A percentile compares a stretch with the other conserved stretches of the same genome.
Evolutionary conservation across 2,888 invertebrate species (phyloP).

Genomic region (Iselma pallidipennis): DNA sequence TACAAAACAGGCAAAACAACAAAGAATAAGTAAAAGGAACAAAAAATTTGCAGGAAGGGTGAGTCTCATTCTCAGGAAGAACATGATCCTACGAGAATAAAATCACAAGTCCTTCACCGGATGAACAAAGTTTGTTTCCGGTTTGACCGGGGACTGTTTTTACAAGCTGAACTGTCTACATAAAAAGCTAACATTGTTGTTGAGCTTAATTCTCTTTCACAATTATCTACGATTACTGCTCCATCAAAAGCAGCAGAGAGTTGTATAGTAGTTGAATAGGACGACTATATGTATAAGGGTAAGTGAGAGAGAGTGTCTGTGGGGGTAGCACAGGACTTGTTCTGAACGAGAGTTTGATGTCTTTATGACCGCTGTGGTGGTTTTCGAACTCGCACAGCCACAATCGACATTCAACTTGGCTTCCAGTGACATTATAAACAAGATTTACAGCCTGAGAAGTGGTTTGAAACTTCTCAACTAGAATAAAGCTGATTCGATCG

Average conservation of each 20-base stretch:
- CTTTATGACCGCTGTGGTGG: conserved; percentile 46
- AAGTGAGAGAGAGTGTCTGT: background rate
- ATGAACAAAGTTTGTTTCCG: conserved; percentile 49
- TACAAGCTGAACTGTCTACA: conserved; percentile 48
- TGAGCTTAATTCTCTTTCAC: conserved; percentile 52
- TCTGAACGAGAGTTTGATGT: conserved; percentile 46
- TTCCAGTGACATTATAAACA: conserved; percentile 34
- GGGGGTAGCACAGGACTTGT: conserved; percentile 16
- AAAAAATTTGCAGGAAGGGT: background rate
- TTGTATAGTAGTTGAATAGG: conserved; percentile 4
- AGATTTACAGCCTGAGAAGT: conserved; percentile 26
- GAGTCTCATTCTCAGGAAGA: background rate
- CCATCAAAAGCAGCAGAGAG: conserved; percentile 49
- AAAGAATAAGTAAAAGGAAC: background rate
- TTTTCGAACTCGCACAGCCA: conserved; percentile 36
- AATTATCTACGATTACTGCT: conserved; percentile 56
- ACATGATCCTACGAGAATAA: conserved; percentile 38
- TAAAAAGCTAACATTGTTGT: conserved; percentile 54
- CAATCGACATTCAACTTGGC: conserved; percentile 16
- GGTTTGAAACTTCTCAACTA: background rate
- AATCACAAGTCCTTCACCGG: conserved; percentile 45
- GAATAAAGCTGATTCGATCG: background rate
- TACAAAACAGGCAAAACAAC: background rate
- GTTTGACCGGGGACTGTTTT: conserved; percentile 47
- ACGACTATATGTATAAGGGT: background rate